Evolutionary conservation across 2,888 invertebrate species (phyloP), one percentile per base, ranked within the genome.

Genomic region (Orchestes rusci): DNA sequence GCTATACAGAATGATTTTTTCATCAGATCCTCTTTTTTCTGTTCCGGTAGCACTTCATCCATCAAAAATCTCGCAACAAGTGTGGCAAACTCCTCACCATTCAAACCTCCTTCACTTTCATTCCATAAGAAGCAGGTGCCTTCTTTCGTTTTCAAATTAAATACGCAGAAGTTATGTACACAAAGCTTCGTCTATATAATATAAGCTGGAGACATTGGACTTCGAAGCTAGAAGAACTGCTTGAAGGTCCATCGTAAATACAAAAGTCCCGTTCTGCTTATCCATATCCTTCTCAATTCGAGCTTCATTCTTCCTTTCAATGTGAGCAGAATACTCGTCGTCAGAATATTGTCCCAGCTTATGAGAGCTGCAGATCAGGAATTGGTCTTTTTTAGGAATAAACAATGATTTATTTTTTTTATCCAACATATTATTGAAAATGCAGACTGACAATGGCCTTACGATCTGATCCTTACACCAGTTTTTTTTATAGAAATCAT

Each of bases 141-240:
- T 19, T 54, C 44, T 4, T 56, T 32, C 8, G 48, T 51, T 18
- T 37, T 45, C 10, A 60, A 18, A 43, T 60, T 37, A 42, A 48
- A 59, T 34, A 59, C 19, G 1, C 53, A 58, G 42, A 53, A 59
- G 39, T 60, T 58, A 44, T 52, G 50, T 2, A 47, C 47, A 12
- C 12, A 15, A 28, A 50, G 34, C 36, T 52, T 52, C 13, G 41
- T 54, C 39, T 56, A n/a, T 56, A 37, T 51, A 60, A 38, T 59
- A 58, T 17, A 53, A 19, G 5, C 33, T 10, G 2, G 43, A 43
- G 2, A 49, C 52, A 13, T 45, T 48, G 1, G 45, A 30, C 38
- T 43, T 38, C 5, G 53, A 54, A 20, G 30, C 32, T 13, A 53
- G 36, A 15, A 53, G 33, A 10, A 53, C 52, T 15, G 52, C 41